phyloP scores from a whole-genome alignment of 2,888 invertebrate species.

The Peribatodes rhomboidaria region DNA sequence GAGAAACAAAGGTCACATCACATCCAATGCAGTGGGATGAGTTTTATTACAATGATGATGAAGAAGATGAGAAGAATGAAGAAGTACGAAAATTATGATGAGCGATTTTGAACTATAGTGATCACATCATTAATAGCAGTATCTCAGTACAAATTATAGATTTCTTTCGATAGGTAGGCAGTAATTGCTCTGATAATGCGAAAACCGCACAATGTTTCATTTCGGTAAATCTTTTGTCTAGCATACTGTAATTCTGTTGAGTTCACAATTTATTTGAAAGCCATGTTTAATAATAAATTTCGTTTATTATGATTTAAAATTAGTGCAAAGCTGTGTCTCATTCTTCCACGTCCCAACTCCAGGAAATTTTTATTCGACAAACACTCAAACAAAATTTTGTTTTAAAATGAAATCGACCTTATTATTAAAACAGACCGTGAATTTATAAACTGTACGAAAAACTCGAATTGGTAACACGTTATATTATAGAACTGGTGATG shows the following conservation, averaged over 20 bases:
- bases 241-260: constrained; percentile 1
- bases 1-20: too few species aligned
- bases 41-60: too few species aligned
- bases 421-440: constrained; percentile 59
- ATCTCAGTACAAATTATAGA: too few species aligned
- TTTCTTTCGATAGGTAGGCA: too few species aligned
- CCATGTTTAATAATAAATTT: constrained; percentile 23
- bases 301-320: constrained; percentile 34
- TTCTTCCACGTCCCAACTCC: constrained; percentile 36
- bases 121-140: too few species aligned
- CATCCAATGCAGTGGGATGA: too few species aligned
- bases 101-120: too few species aligned
- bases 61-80: too few species aligned
- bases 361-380: constrained; percentile 49
- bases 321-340: constrained; percentile 36
- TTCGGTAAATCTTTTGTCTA: background rate
- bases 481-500: constrained; percentile 47
- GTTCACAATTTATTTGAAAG: constrained; percentile 16
- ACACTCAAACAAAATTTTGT: constrained; percentile 58
- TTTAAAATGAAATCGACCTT: constrained; percentile 64
- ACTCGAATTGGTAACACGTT: constrained; percentile 61
- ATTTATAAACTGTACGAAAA: constrained; percentile 74
- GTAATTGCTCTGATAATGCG: too few species aligned
- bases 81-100: too few species aligned
- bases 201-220: too few species aligned